Evolutionary conservation across 2,888 invertebrate genomes (phyloP).

Genomic region (Amiota minor): DNA sequence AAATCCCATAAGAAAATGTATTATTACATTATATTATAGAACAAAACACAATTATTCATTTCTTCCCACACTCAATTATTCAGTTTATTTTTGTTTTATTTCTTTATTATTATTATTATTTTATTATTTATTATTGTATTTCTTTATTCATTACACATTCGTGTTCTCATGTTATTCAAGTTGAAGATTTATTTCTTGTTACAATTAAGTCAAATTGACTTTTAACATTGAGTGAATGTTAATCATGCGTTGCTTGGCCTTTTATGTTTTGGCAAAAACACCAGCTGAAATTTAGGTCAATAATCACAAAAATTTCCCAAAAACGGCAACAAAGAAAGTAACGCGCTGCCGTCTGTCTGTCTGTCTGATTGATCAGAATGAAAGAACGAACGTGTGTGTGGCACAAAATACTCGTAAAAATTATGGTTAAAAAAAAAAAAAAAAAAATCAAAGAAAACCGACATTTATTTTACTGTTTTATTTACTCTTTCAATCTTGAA

Average conservation of each 20-base stretch:
- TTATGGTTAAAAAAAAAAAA: too few species aligned
- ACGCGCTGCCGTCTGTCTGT: neutral
- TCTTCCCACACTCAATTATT: neutral
- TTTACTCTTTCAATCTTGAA: neutral
- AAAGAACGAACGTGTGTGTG: neutral
- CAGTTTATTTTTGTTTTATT: neutral
- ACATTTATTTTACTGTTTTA: neutral
- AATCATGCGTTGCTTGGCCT: neutral
- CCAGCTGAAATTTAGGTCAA: conserved; percentile 56
- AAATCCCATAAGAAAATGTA: too few species aligned
- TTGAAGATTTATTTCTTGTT: too few species aligned
- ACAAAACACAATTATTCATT: too few species aligned
- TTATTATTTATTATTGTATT: conserved; percentile 40
- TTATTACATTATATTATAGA: too few species aligned
- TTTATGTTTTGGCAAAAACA: conserved; percentile 14
- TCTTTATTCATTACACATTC: too few species aligned
- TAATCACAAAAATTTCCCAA: conserved; percentile 35
- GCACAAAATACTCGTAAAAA: neutral
- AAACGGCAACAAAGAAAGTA: conserved; percentile 33
- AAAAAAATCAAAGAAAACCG: too few species aligned
- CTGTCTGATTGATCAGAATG: neutral
- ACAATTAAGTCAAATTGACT: too few species aligned
- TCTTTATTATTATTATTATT: conserved; percentile 37
- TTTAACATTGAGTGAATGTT: neutral
- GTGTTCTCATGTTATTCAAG: too few species aligned